Conservation (phyloP, 2,888 invertebrate genomes). For the Formica aserva region DNA sequence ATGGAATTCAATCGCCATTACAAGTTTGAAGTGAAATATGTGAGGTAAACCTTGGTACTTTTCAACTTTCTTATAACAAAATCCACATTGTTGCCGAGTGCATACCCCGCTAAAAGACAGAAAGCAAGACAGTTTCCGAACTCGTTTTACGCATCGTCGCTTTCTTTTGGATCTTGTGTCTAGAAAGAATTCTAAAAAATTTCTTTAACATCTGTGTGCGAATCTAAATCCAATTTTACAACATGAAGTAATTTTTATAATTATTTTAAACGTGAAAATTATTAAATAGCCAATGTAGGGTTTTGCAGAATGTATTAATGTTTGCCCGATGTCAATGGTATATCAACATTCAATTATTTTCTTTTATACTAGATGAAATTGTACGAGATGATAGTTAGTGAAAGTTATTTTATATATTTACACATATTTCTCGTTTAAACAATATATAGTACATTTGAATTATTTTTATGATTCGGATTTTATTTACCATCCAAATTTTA, state of each 20-base stretch:
- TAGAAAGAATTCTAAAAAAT: constrained; percentile 30
- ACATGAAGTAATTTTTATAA: constrained; percentile 15
- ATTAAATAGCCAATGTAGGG: background rate
- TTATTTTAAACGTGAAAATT: background rate
- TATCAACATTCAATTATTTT: background rate
- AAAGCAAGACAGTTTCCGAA: constrained; percentile 72
- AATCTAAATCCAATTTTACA: constrained; percentile 19
- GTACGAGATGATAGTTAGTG: background rate
- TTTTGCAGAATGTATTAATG: background rate
- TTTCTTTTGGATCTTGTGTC: constrained; percentile 62
- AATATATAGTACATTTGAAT: constrained; percentile 38
- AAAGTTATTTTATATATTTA: background rate
- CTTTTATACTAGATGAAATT: too few species aligned
- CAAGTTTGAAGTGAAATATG: constrained; percentile 94
- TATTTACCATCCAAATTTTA: constrained; percentile 39
- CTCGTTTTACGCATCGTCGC: constrained; percentile 79
- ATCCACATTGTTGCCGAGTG: constrained; percentile 33
- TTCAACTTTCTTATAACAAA: constrained; percentile 45
- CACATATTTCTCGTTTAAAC: constrained; percentile 43
- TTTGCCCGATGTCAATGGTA: background rate
- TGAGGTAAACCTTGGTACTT: constrained; percentile 88
- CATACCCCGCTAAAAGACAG: constrained; percentile 46
- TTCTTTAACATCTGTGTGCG: constrained; percentile 49
- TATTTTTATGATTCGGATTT: constrained; percentile 38
- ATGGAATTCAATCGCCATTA: constrained; percentile 98